A percentile compares a stretch with the other conserved stretches of the same genome.
Evolutionary conservation across 2,888 invertebrate genomes (phyloP).

Genomic region (Metacarcinus magister): DNA sequence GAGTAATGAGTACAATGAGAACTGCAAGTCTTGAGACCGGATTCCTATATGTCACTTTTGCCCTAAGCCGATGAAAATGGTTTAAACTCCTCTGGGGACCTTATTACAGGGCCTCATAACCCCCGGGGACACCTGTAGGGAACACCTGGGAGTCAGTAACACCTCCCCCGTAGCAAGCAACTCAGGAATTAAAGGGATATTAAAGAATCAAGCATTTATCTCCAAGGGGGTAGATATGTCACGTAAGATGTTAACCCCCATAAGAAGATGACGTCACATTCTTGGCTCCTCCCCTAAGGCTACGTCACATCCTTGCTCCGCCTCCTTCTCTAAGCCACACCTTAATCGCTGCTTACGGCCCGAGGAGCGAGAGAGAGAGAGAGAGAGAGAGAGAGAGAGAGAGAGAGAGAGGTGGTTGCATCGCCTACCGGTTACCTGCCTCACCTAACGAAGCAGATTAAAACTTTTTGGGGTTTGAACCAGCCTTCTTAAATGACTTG

Average conservation of each 20-base stretch:
- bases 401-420: neutral
- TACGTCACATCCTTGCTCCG: conserved; percentile 74
- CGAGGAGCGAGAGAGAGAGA: too few species aligned
- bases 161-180: neutral
- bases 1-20: neutral
- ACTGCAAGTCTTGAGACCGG: neutral
- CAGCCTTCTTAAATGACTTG: conserved; percentile 53
- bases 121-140: conserved; percentile 34
- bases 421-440: conserved; percentile 31
- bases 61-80: neutral
- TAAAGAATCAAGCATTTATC: conserved; percentile 67
- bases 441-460: conserved; percentile 68
- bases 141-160: too few species aligned
- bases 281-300: conserved; percentile 68
- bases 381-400: too few species aligned
- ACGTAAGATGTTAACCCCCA: conserved; percentile 78
- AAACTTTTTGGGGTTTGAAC: conserved; percentile 63
- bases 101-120: neutral
- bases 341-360: conserved; percentile 53
- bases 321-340: conserved; percentile 67
- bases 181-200: conserved; percentile 18
- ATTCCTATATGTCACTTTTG: conserved; percentile 63
- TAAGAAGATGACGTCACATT: conserved; percentile 77
- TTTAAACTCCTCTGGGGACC: neutral
- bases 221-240: conserved; percentile 69